Evolutionary conservation across 2,888 invertebrate genomes (phyloP).

Genomic region (Drosophila formosana): DNA sequence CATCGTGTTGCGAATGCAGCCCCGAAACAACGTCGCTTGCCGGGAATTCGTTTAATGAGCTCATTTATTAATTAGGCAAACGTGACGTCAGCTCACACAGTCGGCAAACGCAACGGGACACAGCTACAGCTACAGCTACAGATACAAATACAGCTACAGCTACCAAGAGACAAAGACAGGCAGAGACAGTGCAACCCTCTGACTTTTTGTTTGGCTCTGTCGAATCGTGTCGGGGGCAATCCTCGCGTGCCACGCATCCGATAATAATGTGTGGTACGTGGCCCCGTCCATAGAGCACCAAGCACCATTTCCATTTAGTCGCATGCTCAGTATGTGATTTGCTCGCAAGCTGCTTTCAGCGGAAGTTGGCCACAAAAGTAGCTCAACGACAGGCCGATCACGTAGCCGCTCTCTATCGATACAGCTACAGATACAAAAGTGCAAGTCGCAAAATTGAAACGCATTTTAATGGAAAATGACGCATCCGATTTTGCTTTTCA

Average conservation of each 20-base stretch:
- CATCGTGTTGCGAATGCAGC: background rate
- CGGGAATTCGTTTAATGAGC: constrained; percentile 57
- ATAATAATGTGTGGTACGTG: constrained; percentile 50
- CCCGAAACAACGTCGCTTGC: constrained; percentile 8
- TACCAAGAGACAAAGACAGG: background rate
- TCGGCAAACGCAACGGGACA: constrained; percentile 26
- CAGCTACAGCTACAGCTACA: background rate
- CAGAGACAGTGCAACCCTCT: constrained; percentile 13
- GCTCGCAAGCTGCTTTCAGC: constrained; percentile 56
- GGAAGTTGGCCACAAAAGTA: constrained; percentile 61
- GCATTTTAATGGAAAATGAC: constrained; percentile 59
- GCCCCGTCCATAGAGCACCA: constrained; percentile 23
- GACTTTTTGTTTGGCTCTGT: background rate
- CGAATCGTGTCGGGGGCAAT: constrained; percentile 4
- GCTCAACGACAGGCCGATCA: constrained; percentile 39
- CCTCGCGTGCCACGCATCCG: constrained; percentile 55
- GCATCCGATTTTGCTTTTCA: constrained; percentile 45
- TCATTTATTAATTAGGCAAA: constrained; percentile 71
- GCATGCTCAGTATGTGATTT: constrained; percentile 32
- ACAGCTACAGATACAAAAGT: constrained; percentile 23
- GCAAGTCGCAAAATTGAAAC: constrained; percentile 33
- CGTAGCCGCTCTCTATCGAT: constrained; percentile 23
- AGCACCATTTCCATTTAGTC: constrained; percentile 6
- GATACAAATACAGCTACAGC: no score
- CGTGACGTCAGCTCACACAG: constrained; percentile 63